Conservation (phyloP, 2,113 vertebrate species). For the Oryzias javanicus region DNA sequence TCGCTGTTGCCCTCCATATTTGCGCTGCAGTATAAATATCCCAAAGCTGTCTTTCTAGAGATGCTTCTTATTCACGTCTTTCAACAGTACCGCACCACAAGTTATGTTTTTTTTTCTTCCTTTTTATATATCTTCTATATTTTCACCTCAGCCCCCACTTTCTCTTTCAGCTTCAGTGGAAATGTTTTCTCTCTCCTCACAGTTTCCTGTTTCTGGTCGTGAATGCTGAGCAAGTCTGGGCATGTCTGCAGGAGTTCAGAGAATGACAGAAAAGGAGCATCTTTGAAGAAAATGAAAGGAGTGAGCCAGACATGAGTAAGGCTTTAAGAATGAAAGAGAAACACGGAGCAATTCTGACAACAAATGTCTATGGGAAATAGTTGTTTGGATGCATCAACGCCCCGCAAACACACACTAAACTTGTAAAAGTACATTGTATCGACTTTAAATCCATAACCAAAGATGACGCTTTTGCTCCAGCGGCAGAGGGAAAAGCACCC, state of each 20-base stretch:
- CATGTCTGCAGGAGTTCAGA: slow-evolving; percentile 46
- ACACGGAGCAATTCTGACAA: background rate
- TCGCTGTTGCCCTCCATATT: slow-evolving; percentile 34
- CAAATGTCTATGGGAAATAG: too few relatives aligned
- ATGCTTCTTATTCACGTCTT: slow-evolving; percentile 39
- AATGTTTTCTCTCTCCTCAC: slow-evolving; percentile 33
- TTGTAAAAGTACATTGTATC: too few relatives aligned
- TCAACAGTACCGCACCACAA: slow-evolving; percentile 13
- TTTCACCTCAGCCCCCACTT: slow-evolving; percentile 2
- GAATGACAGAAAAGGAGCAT: slow-evolving; percentile 20
- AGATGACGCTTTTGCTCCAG: too few relatives aligned
- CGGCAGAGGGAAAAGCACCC: too few relatives aligned
- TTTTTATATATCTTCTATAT: slow-evolving; percentile 10
- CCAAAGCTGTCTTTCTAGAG: slow-evolving; percentile 26
- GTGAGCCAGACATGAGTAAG: slow-evolving; percentile 1
- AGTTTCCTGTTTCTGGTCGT: slow-evolving; percentile 37
- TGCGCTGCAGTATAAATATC: slow-evolving; percentile 62
- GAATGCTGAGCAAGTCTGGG: slow-evolving; percentile 49
- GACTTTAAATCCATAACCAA: too few relatives aligned
- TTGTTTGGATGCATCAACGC: too few relatives aligned
- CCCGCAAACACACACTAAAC: too few relatives aligned
- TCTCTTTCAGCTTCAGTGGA: slow-evolving; percentile 7
- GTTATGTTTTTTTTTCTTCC: background rate
- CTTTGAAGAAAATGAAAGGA: slow-evolving; percentile 18
- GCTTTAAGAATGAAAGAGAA: background rate